Evolutionary conservation across 2,113 vertebrate species (phyloP).

Genomic region (Lethenteron reissneri): DNA sequence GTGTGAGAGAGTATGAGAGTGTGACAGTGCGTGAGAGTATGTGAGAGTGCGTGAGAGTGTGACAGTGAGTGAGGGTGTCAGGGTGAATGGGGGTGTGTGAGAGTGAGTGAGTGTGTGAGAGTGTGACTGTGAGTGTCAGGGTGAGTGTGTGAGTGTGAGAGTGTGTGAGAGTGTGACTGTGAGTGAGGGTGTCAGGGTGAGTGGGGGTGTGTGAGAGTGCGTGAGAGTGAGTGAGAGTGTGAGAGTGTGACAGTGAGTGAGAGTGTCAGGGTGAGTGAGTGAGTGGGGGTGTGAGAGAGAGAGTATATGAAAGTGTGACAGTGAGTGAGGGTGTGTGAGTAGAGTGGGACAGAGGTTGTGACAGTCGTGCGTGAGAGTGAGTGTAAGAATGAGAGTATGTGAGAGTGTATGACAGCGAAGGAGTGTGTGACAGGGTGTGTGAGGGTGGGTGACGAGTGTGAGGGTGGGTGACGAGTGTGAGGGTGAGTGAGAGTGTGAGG

Average conservation of each 20-base stretch:
- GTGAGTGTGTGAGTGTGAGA: background rate
- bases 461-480: too few species aligned
- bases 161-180: too few species aligned
- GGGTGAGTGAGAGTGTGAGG: too few species aligned
- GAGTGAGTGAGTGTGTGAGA: background rate
- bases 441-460: too few species aligned
- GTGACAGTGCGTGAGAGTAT: too few species aligned
- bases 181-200: too few species aligned
- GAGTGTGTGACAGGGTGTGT: too few species aligned
- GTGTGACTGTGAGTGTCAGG: background rate
- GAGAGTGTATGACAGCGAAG: too few species aligned
- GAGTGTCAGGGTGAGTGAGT: background rate
- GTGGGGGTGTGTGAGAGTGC: background rate
- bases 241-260: background rate
- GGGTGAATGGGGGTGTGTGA: background rate
- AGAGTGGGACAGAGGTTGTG: background rate
- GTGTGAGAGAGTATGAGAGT: too few species aligned
- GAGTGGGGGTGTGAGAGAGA: background rate
- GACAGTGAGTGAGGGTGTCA: too few species aligned
- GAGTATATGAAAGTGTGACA: background rate
- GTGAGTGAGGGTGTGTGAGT: background rate
- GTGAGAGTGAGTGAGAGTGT: background rate
- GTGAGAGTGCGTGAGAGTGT: too few species aligned
- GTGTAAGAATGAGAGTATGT: too few species aligned
- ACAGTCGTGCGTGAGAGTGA: background rate